Evolutionary conservation across 2,888 invertebrate genomes (phyloP).

Genomic region (Bombylius major): DNA sequence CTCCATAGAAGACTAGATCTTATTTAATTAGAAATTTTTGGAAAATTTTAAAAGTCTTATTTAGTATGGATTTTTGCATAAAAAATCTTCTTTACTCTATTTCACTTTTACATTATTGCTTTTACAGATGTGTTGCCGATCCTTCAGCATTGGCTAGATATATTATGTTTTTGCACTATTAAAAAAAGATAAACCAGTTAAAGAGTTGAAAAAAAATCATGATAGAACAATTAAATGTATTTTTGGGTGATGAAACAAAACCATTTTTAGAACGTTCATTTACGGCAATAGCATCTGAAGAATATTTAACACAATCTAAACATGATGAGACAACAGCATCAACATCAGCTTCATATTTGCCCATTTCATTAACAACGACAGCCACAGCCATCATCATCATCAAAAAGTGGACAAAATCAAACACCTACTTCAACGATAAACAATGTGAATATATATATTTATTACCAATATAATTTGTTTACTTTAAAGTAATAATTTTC

Average conservation of each 20-base stretch:
- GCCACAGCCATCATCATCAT: background rate
- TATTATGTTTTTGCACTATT: constrained; percentile 89
- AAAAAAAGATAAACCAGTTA: constrained; percentile 87
- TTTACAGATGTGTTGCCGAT: constrained; percentile 85
- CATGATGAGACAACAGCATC: background rate
- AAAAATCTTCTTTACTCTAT: background rate
- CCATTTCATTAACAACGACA: background rate
- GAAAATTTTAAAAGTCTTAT: no score
- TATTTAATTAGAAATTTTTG: no score
- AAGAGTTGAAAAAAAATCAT: constrained; percentile 80
- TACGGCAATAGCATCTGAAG: constrained; percentile 33
- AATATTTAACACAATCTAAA: constrained; percentile 24
- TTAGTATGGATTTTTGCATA: no score
- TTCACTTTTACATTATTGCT: background rate
- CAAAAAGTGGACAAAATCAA: constrained; percentile 1
- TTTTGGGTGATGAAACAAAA: constrained; percentile 63
- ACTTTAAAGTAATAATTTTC: constrained; percentile 49
- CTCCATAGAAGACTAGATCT: no score
- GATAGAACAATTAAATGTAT: constrained; percentile 91
- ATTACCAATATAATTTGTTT: no score
- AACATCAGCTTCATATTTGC: background rate
- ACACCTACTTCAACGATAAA: constrained; percentile 9
- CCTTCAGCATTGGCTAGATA: constrained; percentile 92
- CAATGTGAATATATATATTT: constrained; percentile 4
- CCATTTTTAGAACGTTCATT: constrained; percentile 79